Percentiles rank a stretch among this genome's conserved stretches.
Evolutionary conservation across 2,888 invertebrate species (phyloP).

Genomic region (Mythimna impura): DNA sequence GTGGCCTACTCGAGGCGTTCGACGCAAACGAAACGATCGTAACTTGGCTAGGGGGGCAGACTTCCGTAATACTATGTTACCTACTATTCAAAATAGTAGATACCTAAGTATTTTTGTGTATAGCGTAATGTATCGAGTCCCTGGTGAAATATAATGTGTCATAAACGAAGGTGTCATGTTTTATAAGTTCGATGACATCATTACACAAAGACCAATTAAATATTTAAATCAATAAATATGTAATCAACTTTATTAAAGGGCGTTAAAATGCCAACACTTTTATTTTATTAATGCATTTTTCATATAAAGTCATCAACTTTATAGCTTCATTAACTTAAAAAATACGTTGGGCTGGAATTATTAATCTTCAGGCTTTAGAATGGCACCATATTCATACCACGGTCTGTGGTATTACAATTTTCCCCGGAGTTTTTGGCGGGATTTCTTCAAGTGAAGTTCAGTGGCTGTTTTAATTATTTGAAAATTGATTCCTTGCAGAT

Average conservation of each 20-base stretch:
- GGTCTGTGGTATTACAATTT: background rate
- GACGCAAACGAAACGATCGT: too few relatives aligned
- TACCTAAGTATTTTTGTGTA: background rate
- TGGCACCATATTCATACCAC: background rate
- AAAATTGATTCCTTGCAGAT: too few relatives aligned
- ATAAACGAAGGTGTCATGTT: constrained; percentile 4
- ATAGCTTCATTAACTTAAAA: background rate
- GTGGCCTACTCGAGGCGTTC: too few relatives aligned
- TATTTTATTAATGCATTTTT: constrained; percentile 14
- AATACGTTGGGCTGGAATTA: background rate
- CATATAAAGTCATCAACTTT: background rate
- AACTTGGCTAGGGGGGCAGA: too few relatives aligned
- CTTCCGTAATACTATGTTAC: too few relatives aligned
- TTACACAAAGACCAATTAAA: constrained; percentile 10
- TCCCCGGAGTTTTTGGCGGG: background rate
- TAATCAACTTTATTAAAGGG: constrained; percentile 6
- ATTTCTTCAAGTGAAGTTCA: too few relatives aligned
- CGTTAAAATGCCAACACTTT: background rate
- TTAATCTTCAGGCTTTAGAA: background rate
- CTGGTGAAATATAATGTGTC: constrained; percentile 4
- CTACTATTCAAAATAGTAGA: too few relatives aligned
- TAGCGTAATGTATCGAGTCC: background rate
- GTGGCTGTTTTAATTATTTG: too few relatives aligned
- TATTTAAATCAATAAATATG: constrained; percentile 1
- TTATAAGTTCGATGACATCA: constrained; percentile 11